phyloP scores from a whole-genome alignment of 1,140 invertebrate genomes.

The Trinorchestia longiramus region DNA sequence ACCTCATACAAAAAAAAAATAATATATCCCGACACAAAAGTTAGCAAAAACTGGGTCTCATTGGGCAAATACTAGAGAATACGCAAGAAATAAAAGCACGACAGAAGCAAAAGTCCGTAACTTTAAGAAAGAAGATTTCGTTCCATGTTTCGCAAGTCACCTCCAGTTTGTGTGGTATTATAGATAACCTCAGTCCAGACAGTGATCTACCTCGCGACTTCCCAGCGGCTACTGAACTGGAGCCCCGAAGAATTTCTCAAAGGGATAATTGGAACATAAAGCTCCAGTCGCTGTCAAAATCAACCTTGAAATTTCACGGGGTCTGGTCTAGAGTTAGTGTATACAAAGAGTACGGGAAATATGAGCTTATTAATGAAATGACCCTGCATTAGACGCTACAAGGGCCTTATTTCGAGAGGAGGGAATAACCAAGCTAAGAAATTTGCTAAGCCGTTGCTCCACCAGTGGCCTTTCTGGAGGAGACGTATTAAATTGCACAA shows the following conservation, averaged over 20 bases:
- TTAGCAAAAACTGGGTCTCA: no score
- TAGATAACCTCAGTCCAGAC: not conserved
- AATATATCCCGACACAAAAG: no score
- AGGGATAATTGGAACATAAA: not conserved
- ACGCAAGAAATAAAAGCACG: no score
- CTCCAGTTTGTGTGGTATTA: not conserved
- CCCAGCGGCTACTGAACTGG: not conserved
- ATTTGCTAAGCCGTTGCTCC: not conserved
- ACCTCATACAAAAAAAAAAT: no score
- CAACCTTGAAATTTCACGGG: not conserved
- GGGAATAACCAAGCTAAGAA: not conserved
- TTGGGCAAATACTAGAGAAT: no score
- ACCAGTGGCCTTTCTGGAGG: not conserved
- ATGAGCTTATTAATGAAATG: not conserved
- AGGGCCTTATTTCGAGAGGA: not conserved
- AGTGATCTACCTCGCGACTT: not conserved
- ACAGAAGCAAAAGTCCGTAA: not conserved
- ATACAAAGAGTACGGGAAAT: not conserved
- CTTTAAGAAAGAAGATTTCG: not conserved
- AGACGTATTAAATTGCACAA: not conserved
- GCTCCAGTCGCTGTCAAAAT: not conserved
- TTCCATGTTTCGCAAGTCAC: not conserved
- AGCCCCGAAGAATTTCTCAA: not conserved
- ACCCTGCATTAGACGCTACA: not conserved
- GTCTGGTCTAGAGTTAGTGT: not conserved